Evolutionary conservation across 2,888 invertebrate species (phyloP).

Genomic region (Odiellus spinosus): DNA sequence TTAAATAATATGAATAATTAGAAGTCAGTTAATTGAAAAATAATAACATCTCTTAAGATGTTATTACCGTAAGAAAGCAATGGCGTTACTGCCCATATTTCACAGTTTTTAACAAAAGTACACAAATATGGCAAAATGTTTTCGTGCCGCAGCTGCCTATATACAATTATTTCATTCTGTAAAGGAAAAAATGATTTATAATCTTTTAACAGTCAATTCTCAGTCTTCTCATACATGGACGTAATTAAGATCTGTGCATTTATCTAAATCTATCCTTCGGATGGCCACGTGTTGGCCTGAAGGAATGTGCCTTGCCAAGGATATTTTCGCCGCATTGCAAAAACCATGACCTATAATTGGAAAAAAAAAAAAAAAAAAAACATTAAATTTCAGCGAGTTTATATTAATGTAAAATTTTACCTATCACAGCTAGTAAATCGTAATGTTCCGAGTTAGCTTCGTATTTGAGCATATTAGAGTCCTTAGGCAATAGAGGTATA

Average conservation of each 20-base stretch:
- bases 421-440: constrained; percentile 12
- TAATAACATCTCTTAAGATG: not conserved
- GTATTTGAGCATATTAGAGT: constrained; percentile 17
- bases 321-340: constrained; percentile 12
- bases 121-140: constrained; percentile 58
- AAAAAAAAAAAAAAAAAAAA: not conserved
- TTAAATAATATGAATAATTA: not conserved
- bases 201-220: not conserved
- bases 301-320: constrained; percentile 13
- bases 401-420: constrained; percentile 1
- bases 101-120: constrained; percentile 58
- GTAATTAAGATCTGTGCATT: constrained; percentile 12
- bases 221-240: constrained; percentile 6
- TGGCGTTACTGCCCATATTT: constrained; percentile 62
- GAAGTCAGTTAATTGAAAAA: not conserved
- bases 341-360: constrained; percentile 7
- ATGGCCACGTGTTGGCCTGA: constrained; percentile 15
- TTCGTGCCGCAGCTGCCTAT: constrained; percentile 58
- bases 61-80: constrained; percentile 49
- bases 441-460: constrained; percentile 14
- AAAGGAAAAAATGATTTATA: not conserved
- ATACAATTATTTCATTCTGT: constrained; percentile 49
- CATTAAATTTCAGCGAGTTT: no score
- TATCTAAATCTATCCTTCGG: constrained; percentile 14
- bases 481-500: constrained; percentile 17